These are phyloP conservation scores for Philonicus albiceps DNA, from an alignment of 2,888 invertebrate species.

Conservation along the genomic window DNA sequence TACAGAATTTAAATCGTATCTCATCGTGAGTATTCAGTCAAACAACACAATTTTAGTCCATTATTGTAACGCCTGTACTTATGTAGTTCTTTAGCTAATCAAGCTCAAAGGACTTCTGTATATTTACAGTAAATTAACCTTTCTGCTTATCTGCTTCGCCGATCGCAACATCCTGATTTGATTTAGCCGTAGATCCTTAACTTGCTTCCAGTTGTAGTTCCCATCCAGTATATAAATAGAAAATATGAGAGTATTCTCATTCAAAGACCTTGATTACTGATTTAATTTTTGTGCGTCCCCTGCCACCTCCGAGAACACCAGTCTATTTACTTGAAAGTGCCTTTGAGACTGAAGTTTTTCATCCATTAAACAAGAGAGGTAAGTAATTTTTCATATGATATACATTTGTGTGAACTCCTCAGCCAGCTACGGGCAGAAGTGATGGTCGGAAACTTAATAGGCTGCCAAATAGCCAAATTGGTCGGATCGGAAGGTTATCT, in stretches of 20 bases:
- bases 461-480: background rate
- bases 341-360: conserved; percentile 19
- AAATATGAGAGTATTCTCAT: conserved; percentile 34
- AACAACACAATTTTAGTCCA: background rate
- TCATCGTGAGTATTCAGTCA: no score
- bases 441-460: background rate
- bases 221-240: conserved; percentile 37
- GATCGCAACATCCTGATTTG: background rate
- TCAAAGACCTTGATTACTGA: conserved; percentile 32
- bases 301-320: background rate
- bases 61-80: background rate
- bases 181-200: conserved; percentile 29
- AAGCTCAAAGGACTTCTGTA: background rate
- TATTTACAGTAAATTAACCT: conserved; percentile 18
- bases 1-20: no score
- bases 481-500: background rate
- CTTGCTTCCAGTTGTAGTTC: conserved; percentile 24
- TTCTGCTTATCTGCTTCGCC: conserved; percentile 16
- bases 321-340: background rate
- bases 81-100: background rate
- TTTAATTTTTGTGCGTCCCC: background rate
- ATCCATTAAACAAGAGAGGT: conserved; percentile 1
- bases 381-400: conserved; percentile 31
- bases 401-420: background rate
- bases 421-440: background rate